phyloP scores from a whole-genome alignment of 2,113 vertebrate species.

The Eclectus roratus region DNA sequence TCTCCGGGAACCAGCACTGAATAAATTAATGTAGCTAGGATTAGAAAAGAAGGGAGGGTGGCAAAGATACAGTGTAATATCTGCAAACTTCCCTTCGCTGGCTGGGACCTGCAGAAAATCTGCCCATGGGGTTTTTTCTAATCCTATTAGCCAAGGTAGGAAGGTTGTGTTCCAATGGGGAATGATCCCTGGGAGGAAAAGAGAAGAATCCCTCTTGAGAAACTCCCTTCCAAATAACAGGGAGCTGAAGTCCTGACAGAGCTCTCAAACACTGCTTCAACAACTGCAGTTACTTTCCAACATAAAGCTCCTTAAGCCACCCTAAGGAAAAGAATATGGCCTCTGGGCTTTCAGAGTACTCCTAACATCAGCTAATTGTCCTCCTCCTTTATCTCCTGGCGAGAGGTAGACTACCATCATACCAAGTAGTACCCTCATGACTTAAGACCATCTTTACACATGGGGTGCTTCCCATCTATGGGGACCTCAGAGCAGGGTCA shows the following conservation, averaged over 20 bases:
- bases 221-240: background rate
- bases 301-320: background rate
- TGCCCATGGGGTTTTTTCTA: background rate
- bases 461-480: background rate
- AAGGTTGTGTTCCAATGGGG: background rate
- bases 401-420: background rate
- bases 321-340: background rate
- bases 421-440: background rate
- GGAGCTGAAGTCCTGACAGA: background rate
- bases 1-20: slow-evolving; percentile 52
- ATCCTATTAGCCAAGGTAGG: background rate
- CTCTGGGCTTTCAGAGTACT: background rate
- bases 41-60: background rate
- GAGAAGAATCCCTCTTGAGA: background rate
- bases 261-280: background rate
- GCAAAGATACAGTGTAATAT: background rate
- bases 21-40: slow-evolving; percentile 51
- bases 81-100: background rate
- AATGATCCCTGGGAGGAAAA: background rate
- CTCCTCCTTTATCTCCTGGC: background rate
- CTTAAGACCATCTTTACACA: background rate
- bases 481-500: background rate
- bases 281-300: background rate
- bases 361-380: background rate
- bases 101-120: background rate